These are phyloP conservation scores for Gopherus flavomarginatus DNA, from an alignment of 2,113 vertebrate species.

Conservation along the genomic window DNA sequence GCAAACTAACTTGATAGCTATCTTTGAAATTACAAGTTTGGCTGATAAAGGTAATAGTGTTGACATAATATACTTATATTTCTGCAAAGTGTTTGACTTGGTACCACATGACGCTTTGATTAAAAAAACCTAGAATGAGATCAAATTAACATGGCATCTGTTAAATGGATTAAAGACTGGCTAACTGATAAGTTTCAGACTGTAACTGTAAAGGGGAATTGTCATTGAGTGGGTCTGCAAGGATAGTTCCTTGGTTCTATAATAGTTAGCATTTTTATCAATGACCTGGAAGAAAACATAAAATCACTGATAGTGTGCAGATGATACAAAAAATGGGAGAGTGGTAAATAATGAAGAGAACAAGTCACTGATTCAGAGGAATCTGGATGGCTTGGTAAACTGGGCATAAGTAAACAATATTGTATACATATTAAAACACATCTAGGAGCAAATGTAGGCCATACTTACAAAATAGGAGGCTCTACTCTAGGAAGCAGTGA, in stretches of 20 bases:
- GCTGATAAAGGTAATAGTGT: neutral
- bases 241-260: neutral
- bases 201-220: neutral
- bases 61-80: neutral
- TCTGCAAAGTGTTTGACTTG: neutral
- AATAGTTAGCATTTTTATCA: neutral
- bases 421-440: neutral
- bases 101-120: neutral
- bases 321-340: neutral
- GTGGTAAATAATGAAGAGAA: neutral
- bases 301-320: neutral
- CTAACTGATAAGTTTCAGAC: neutral
- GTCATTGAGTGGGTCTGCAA: neutral
- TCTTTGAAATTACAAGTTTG: neutral
- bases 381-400: neutral
- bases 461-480: neutral
- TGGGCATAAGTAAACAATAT: neutral
- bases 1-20: neutral
- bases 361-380: neutral
- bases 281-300: neutral
- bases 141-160: neutral
- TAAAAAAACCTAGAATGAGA: neutral
- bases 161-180: neutral
- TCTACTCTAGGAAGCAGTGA: neutral
- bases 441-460: neutral